Evolutionary conservation across 2,113 vertebrate genomes (phyloP).

Genomic region (Saccopteryx bilineata): DNA sequence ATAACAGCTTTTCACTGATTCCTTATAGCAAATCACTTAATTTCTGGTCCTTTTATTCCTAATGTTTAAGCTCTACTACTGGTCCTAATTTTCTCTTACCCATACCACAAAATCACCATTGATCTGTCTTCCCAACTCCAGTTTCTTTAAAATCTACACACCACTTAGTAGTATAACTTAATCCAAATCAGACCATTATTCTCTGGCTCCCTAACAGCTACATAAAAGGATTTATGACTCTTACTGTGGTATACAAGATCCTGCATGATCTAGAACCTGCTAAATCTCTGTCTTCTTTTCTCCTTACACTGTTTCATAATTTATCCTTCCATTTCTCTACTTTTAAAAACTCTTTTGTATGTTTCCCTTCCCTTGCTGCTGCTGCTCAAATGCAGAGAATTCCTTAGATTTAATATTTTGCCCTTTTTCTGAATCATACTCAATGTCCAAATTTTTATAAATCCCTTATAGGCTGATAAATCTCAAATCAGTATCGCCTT

Average conservation of each 20-base stretch:
- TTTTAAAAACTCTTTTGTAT: neutral
- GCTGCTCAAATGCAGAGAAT: neutral
- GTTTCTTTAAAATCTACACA: neutral
- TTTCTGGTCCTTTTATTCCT: neutral
- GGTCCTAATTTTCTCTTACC: slow-evolving; percentile 37
- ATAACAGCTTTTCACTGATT: neutral
- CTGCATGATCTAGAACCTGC: neutral
- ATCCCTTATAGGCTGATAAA: neutral
- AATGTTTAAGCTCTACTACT: neutral
- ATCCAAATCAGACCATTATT: slow-evolving; percentile 23
- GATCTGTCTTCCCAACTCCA: neutral
- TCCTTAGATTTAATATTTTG: slow-evolving; percentile 14
- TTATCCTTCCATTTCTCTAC: neutral
- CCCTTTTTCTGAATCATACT: neutral
- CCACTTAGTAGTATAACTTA: neutral
- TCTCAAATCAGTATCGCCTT: neutral
- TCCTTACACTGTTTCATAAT: neutral
- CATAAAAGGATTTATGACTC: neutral
- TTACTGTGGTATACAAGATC: neutral
- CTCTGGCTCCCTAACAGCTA: neutral
- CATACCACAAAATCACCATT: slow-evolving; percentile 17
- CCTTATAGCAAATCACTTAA: neutral
- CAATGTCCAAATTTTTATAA: slow-evolving; percentile 20
- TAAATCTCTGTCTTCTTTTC: neutral
- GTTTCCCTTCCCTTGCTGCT: neutral